These are phyloP conservation scores for Morone saxatilis DNA, from an alignment of 2,113 vertebrate genomes.

Conservation along the genomic window DNA sequence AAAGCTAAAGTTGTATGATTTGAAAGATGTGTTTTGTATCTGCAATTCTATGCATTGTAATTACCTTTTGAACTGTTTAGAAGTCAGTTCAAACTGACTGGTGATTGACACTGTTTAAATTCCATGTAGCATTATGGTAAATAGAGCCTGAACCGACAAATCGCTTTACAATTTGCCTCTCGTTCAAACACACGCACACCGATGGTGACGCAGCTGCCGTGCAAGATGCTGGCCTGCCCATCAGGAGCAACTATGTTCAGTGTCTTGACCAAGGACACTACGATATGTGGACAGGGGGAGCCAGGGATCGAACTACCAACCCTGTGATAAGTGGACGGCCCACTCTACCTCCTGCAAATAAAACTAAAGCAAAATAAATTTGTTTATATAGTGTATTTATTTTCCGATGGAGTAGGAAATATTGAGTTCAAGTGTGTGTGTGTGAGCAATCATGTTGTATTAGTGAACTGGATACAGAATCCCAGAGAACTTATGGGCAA, in stretches of 20 bases:
- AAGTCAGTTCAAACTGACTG: not conserved
- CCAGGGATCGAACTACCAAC: not conserved
- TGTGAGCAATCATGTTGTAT: slow-evolving; percentile 15
- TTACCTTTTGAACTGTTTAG: not conserved
- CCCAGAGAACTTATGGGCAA: slow-evolving; percentile 24
- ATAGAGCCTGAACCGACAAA: no score
- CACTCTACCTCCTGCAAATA: slow-evolving; percentile 10
- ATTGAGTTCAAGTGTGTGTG: not conserved
- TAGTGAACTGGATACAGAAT: slow-evolving; percentile 12
- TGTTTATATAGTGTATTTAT: slow-evolving; percentile 13
- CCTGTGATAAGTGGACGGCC: not conserved
- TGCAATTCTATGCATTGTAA: not conserved
- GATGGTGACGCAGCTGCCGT: not conserved
- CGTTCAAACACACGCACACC: not conserved
- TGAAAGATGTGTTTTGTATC: not conserved
- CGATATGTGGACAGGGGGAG: not conserved
- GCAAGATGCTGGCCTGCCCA: not conserved
- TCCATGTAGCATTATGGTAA: not conserved
- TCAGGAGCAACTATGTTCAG: not conserved
- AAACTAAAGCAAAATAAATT: slow-evolving; percentile 1
- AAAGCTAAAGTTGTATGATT: not conserved
- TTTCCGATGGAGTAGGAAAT: not conserved
- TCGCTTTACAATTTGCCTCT: not conserved
- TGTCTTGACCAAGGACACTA: not conserved
- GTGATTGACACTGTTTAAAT: not conserved